phyloP scores from a whole-genome alignment of 2,888 invertebrate genomes.

The Ectemnius continuus region DNA sequence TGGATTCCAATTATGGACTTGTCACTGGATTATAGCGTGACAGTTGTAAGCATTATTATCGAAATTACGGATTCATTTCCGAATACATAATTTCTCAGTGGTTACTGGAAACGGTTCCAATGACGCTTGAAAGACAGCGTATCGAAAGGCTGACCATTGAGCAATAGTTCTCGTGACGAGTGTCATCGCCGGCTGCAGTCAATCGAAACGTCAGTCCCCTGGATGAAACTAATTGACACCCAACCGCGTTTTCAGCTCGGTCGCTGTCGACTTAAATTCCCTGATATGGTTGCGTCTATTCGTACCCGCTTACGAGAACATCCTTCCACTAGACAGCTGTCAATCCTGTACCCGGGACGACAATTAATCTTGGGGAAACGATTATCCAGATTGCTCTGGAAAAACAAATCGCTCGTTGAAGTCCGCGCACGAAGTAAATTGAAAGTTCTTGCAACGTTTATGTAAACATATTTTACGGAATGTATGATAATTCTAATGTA shows the following conservation, averaged over 20 bases:
- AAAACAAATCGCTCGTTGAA: not conserved
- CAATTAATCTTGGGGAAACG: slow-evolving; percentile 2
- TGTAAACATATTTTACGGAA: too few relatives aligned
- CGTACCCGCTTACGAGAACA: not conserved
- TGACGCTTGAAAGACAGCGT: too few relatives aligned
- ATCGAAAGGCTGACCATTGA: too few relatives aligned
- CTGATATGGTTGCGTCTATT: not conserved
- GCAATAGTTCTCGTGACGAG: not conserved
- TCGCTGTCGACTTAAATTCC: slow-evolving; percentile 34
- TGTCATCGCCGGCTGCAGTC: not conserved
- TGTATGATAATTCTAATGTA: too few relatives aligned
- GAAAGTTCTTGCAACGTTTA: too few relatives aligned
- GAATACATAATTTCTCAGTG: too few relatives aligned
- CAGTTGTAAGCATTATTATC: too few relatives aligned
- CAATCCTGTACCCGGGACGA: not conserved
- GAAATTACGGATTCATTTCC: too few relatives aligned
- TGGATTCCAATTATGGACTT: too few relatives aligned
- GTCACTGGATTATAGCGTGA: too few relatives aligned
- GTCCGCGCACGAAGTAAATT: too few relatives aligned
- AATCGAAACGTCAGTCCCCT: not conserved
- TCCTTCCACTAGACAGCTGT: not conserved
- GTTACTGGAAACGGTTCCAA: too few relatives aligned
- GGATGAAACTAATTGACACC: slow-evolving; percentile 37
- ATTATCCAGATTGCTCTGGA: not conserved
- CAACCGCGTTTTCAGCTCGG: slow-evolving; percentile 24